Conservation (phyloP, 2,888 invertebrate genomes). For the Drosophila prostipennis region DNA sequence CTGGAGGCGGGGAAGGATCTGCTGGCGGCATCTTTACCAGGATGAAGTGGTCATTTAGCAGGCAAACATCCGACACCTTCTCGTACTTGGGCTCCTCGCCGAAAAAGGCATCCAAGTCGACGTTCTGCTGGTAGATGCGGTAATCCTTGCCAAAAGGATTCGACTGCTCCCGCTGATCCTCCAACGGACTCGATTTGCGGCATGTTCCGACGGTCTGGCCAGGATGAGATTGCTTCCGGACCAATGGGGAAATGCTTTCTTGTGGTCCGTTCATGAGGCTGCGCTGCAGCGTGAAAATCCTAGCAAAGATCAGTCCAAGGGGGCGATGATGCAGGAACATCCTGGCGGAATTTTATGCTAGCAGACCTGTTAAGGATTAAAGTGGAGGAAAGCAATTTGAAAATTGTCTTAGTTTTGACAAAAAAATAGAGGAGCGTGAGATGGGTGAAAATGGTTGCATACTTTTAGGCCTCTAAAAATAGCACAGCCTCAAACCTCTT, state of each 20-base stretch:
- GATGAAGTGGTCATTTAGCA: constrained; percentile 82
- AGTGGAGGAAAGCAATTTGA: not conserved
- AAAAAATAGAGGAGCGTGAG: not conserved
- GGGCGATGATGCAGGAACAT: constrained; percentile 53
- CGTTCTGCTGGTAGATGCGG: constrained; percentile 72
- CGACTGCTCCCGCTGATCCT: constrained; percentile 24
- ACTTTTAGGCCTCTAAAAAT: constrained; percentile 25
- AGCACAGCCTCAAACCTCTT: too few species aligned
- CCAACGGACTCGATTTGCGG: constrained; percentile 13
- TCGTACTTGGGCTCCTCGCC: constrained; percentile 60
- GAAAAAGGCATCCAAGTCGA: constrained; percentile 72
- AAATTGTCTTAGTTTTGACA: not conserved
- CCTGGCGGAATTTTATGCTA: not conserved
- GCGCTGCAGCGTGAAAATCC: constrained; percentile 40
- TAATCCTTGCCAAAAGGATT: constrained; percentile 52
- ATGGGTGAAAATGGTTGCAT: constrained; percentile 25
- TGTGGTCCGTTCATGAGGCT: constrained; percentile 40
- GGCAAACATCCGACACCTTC: constrained; percentile 77
- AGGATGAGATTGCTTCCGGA: constrained; percentile 10
- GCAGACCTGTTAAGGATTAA: not conserved
- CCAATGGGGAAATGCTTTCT: not conserved
- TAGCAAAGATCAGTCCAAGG: constrained; percentile 37
- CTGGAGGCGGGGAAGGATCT: not conserved
- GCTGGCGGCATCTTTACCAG: constrained; percentile 78
- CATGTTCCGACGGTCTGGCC: constrained; percentile 6